Conservation (phyloP, 2,113 vertebrate genomes). For the Oncorhynchus masou region DNA sequence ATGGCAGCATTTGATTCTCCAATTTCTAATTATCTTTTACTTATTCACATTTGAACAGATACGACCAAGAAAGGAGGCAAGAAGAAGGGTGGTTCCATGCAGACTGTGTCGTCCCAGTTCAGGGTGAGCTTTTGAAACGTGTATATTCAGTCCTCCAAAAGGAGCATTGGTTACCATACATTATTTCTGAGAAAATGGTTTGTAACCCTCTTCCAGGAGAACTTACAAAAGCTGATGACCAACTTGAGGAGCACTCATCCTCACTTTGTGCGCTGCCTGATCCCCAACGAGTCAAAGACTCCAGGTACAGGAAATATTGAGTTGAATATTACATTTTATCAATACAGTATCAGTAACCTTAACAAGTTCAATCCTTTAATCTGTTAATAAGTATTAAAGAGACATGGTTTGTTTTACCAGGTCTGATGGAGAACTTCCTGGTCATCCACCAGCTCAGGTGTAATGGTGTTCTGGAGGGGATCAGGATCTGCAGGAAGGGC, state of each 20-base stretch:
- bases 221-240: conserved; percentile 82
- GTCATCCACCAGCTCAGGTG: conserved; percentile 80
- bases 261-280: conserved; percentile 82
- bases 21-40: too few species aligned
- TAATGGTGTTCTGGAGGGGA: conserved; percentile 82
- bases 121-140: too few species aligned
- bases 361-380: not conserved
- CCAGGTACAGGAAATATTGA: conserved; percentile 63
- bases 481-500: conserved; percentile 83
- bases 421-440: conserved; percentile 78
- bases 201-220: conserved; percentile 69
- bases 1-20: not conserved
- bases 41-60: too few species aligned
- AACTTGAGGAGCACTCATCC: conserved; percentile 81
- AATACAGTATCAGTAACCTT: not conserved
- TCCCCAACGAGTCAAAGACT: conserved; percentile 85
- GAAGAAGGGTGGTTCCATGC: too few species aligned
- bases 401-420: conserved; percentile 41
- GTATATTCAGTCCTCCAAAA: too few species aligned
- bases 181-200: not conserved
- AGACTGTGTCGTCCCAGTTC: too few species aligned
- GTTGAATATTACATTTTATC: not conserved
- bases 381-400: not conserved
- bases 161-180: too few species aligned
- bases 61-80: too few species aligned